Evolutionary conservation across 92 coral and sea anemone species (phyloP).

Genomic region (Meandrina meandrites): DNA sequence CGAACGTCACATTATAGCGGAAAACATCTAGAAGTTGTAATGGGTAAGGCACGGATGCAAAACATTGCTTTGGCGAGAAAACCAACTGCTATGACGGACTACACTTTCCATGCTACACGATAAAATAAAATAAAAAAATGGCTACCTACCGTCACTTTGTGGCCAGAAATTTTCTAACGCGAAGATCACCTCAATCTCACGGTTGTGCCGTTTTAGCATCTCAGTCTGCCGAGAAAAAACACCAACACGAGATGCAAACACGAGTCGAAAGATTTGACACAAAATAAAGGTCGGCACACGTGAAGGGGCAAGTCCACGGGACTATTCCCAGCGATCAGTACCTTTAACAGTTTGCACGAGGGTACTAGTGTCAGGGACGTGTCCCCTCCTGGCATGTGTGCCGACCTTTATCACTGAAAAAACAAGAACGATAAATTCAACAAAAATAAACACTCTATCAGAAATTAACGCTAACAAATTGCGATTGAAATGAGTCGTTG

Average conservation of each 20-base stretch:
- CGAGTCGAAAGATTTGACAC: background rate
- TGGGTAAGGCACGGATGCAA: too few species aligned
- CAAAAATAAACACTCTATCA: too few species aligned
- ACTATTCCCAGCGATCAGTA: too few species aligned
- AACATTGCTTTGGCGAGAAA: background rate
- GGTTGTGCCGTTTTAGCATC: constrained; percentile 64
- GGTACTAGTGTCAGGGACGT: too few species aligned
- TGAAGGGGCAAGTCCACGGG: too few species aligned
- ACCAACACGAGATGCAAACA: background rate
- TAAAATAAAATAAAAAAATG: background rate
- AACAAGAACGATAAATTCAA: too few species aligned
- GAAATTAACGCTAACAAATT: too few species aligned
- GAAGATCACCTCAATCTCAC: constrained; percentile 66
- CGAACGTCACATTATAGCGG: background rate
- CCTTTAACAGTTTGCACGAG: too few species aligned
- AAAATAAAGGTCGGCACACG: background rate
- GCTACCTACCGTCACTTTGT: constrained; percentile 40
- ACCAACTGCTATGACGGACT: background rate
- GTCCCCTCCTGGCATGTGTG: too few species aligned
- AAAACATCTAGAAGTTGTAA: background rate
- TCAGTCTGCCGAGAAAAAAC: constrained; percentile 38
- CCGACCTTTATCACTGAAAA: too few species aligned
- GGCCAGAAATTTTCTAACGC: constrained; percentile 49
- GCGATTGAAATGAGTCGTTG: background rate
- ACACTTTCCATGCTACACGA: background rate